phyloP scores from a whole-genome alignment of 1,140 invertebrate genomes.

The Eriosoma lanigerum region DNA sequence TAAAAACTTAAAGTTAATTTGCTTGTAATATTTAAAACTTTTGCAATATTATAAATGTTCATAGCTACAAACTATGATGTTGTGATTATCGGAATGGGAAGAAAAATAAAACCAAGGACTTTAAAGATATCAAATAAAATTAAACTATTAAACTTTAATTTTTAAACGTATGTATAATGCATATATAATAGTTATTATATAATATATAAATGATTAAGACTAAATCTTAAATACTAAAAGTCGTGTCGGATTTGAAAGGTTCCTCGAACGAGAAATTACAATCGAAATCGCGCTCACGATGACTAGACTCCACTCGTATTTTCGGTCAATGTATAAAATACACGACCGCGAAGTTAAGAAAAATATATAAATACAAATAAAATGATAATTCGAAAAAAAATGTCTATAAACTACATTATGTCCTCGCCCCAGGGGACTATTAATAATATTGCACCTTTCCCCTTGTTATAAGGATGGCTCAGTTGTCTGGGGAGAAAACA shows the following conservation, averaged over 20 bases:
- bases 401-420: slow-evolving; percentile 16
- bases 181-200: background rate
- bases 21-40: too few species aligned
- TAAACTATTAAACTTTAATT: background rate
- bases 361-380: background rate
- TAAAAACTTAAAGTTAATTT: background rate
- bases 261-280: slow-evolving; percentile 23
- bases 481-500: background rate
- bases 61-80: too few species aligned
- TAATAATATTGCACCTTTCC: background rate
- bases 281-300: slow-evolving; percentile 41
- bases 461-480: background rate
- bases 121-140: background rate
- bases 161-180: background rate
- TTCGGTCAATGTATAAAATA: background rate
- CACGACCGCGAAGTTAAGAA: slow-evolving; percentile 1
- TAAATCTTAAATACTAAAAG: slow-evolving; percentile 35
- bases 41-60: too few species aligned
- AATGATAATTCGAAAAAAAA: slow-evolving; percentile 10
- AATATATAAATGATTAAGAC: slow-evolving; percentile 6
- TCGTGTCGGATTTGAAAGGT: slow-evolving; percentile 34
- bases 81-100: too few species aligned
- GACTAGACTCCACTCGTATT: slow-evolving; percentile 39
- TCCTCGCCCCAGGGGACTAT: background rate
- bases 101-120: slow-evolving; percentile 4